Base-by-base conservation (phyloP, 2,797 vertebrate genomes). In the Peromyscus nudipes region DNA sequence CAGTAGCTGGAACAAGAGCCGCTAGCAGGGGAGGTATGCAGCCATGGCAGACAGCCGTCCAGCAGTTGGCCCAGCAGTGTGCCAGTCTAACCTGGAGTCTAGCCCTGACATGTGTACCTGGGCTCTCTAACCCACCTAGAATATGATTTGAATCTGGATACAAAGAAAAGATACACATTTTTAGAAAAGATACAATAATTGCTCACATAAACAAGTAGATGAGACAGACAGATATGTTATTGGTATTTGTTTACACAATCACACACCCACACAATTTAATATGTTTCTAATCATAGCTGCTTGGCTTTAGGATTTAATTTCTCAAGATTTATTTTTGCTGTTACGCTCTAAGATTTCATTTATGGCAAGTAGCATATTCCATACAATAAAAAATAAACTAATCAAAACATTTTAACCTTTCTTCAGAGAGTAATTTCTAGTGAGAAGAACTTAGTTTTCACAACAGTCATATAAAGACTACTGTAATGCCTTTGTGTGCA, bases 91-190 rank as follows among this genome's bases (percentile, higher is more conserved):
- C 64, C 95, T 95, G 93, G 90, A 73, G 46, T 65, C 92, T 62
- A 82, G 94, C 75, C 85, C 93, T 97, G 96, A 98, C 96, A 96
- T 64, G 85, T 77, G 21, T 91, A 90, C 95, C 92, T 97, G 89
- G 79, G 49, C 82, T 82, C 97, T 91, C 92, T 46, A 91, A 95
- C 65, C 62, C 60, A 16, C 71, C 86, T 96, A 91, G 93, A 87
- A 76, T 85, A 95, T 88, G 92, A 96, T 75, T 71, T 90, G 65
- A 86, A 92, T 89, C 52, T 89, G 52, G 55, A 94, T 43, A 96
- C 75, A 43, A 97, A 69, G 96, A 13, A 52, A 52, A 52, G 49
- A 14, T 25, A 34, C 8, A 43, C n/a, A 62, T 49, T 94, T 90
- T 88, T 60, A 67, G 90, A 73, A 82, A 97, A 93, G 34, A 52